Conservation (phyloP, 1,140 invertebrate genomes). For the Leptinotarsa texana region DNA sequence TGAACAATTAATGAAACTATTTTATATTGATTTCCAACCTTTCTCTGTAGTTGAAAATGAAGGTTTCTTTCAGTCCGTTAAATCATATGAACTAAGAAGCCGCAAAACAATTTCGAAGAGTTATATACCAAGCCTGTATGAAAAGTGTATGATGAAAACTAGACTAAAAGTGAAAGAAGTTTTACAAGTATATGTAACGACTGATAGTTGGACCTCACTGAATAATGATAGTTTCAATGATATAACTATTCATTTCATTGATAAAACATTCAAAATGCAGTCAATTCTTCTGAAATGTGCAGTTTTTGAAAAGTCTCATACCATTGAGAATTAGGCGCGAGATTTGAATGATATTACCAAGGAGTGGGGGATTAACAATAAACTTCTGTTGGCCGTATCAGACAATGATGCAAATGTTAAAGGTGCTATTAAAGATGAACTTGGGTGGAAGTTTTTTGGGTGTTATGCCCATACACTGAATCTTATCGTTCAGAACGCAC, state of each 20-base stretch:
- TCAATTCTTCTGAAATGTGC: constrained; percentile 32
- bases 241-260: constrained; percentile 34
- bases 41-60: too few relatives aligned
- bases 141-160: too few relatives aligned
- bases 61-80: too few relatives aligned
- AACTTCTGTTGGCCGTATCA: constrained; percentile 33
- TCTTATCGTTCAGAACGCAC: constrained; percentile 1
- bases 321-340: constrained; percentile 31
- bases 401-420: constrained; percentile 48
- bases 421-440: constrained; percentile 33
- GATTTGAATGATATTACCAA: constrained; percentile 35
- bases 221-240: constrained; percentile 16
- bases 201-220: background rate
- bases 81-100: too few relatives aligned
- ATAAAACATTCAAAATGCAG: constrained; percentile 31
- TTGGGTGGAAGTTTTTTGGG: constrained; percentile 41
- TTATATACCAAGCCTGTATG: constrained; percentile 10
- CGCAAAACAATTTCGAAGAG: too few relatives aligned
- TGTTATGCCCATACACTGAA: constrained; percentile 43
- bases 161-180: background rate
- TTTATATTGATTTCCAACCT: too few relatives aligned
- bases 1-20: too few relatives aligned
- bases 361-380: constrained; percentile 33
- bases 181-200: background rate
- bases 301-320: constrained; percentile 25